phyloP scores from a whole-genome alignment of 2,797 vertebrate genomes.

The Meriones psammophilus region DNA sequence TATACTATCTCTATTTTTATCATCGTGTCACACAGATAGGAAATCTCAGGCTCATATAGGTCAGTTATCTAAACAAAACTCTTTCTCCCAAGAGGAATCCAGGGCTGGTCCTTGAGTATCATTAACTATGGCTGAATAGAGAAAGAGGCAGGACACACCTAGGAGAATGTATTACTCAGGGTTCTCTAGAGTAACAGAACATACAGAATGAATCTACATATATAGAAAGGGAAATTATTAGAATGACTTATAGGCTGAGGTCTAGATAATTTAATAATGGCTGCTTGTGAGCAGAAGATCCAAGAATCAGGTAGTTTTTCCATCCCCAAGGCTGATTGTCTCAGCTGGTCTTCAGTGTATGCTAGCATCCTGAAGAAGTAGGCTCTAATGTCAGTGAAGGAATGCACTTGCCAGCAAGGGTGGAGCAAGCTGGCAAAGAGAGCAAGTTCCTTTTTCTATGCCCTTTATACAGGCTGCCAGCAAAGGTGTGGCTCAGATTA shows the following conservation, averaged over 20 bases:
- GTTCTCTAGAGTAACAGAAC: not conserved
- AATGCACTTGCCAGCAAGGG: not conserved
- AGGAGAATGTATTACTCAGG: not conserved
- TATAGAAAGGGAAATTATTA: not conserved
- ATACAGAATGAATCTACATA: not conserved
- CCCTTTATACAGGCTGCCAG: not conserved
- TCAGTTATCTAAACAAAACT: not conserved
- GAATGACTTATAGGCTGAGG: not conserved
- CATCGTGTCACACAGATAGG: not conserved
- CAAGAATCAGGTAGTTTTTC: not conserved
- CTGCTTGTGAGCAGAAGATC: not conserved
- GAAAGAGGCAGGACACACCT: not conserved
- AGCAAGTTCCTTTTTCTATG: not conserved
- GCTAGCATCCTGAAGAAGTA: not conserved
- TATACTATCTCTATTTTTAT: not conserved
- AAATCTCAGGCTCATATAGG: not conserved
- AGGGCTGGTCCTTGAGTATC: not conserved
- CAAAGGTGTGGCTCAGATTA: not conserved
- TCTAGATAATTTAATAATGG: not conserved
- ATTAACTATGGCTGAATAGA: not conserved
- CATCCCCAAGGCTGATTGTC: not conserved
- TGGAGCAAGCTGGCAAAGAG: not conserved
- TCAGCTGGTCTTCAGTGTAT: not conserved
- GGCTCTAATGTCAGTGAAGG: not conserved
- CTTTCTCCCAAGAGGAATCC: not conserved